phyloP scores from a whole-genome alignment of 2,888 invertebrate species.

The Digitonthophagus gazella region DNA sequence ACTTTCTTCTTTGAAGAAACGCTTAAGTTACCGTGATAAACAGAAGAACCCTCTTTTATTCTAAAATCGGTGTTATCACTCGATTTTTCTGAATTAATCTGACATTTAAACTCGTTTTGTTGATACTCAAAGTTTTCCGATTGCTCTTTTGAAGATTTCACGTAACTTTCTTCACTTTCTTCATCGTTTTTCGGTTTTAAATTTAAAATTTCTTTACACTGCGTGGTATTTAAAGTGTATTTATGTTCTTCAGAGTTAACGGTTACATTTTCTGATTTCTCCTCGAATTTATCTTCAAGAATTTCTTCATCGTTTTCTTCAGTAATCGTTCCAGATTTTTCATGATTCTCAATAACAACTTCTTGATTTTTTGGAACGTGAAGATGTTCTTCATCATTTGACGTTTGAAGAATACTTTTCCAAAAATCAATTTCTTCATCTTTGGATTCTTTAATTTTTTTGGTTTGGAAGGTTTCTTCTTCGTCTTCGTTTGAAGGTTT shows the following conservation, averaged over 20 bases:
- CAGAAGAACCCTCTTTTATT: background rate
- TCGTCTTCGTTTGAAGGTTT: constrained; percentile 26
- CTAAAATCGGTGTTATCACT: background rate
- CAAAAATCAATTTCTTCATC: constrained; percentile 36
- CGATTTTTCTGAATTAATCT: background rate
- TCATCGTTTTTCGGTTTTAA: background rate
- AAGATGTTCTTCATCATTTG: background rate
- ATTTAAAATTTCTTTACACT: background rate
- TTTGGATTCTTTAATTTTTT: constrained; percentile 14
- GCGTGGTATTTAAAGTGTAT: background rate
- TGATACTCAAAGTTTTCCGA: background rate
- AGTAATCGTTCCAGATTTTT: constrained; percentile 17
- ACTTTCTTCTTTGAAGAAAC: background rate
- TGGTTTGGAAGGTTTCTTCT: background rate
- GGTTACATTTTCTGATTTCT: constrained; percentile 2
- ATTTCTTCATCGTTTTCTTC: constrained; percentile 34
- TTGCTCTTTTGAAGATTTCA: background rate
- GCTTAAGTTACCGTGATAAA: background rate
- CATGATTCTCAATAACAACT: background rate
- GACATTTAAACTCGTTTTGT: background rate
- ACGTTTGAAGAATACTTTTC: constrained; percentile 29
- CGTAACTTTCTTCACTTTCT: background rate
- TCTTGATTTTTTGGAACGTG: constrained; percentile 1
- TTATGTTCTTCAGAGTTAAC: background rate
- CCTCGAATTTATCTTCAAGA: constrained; percentile 27